These are phyloP conservation scores for Mustelus asterias DNA, from an alignment of 2,113 vertebrate species.

Conservation along the genomic window DNA sequence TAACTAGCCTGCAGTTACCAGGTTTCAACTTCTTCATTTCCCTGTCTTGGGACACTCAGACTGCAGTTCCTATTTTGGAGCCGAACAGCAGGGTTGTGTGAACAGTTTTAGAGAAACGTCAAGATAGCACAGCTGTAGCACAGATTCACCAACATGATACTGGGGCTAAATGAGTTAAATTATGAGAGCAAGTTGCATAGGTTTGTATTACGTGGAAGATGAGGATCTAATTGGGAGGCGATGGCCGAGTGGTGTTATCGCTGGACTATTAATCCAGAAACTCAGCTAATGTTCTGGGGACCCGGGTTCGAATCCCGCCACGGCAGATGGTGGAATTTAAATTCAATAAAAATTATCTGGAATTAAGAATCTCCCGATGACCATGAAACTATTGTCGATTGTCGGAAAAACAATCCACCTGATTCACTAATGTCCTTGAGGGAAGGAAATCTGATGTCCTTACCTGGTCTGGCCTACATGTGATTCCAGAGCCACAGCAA, in stretches of 20 bases:
- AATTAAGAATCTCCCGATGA: no score
- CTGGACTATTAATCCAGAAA: no score
- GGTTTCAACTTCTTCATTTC: background rate
- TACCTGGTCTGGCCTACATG: no score
- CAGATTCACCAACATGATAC: background rate
- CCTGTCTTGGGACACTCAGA: background rate
- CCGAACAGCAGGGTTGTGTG: background rate
- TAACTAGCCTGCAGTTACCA: background rate
- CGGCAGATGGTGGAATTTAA: no score
- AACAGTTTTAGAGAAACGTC: background rate
- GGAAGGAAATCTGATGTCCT: no score
- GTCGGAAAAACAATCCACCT: no score
- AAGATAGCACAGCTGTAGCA: background rate
- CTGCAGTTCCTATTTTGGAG: background rate
- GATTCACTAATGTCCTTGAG: no score
- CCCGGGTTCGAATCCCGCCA: no score
- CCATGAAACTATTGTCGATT: no score
- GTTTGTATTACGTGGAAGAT: background rate
- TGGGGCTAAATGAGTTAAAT: background rate
- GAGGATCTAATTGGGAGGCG: background rate
- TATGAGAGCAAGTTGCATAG: background rate
- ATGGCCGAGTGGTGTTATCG: background rate
- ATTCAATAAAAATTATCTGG: no score
- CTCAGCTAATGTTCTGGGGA: no score
- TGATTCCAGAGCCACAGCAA: no score